Base-by-base conservation (phyloP, 2,113 vertebrate species). In the Indicator indicator region DNA sequence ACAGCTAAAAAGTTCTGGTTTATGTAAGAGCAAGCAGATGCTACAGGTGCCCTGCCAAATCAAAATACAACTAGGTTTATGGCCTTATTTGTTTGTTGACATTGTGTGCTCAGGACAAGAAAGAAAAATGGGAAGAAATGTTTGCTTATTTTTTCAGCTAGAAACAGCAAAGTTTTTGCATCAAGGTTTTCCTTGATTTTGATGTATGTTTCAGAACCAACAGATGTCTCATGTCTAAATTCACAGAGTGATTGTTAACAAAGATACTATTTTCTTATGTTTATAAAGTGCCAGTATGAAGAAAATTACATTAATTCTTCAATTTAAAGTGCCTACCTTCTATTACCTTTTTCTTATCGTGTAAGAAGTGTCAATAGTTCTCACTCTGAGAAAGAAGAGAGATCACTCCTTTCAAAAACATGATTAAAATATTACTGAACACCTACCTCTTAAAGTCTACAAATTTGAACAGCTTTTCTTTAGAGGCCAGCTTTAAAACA, bases 81-180 rank as follows among this genome's bases (percentile, higher is more conserved):
- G 85, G 91, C 79, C 65, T 90, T 96, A 69, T 94, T 96, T 95
- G 93, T 95, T 96, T 95, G 84, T 93, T 97, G 88, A 95, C 90
- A 78, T 73, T 90, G 76, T 77, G 70, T 75, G 87, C 95, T 90
- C 65, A 88, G 55, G 79, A 88, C 72, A 89, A 81, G 76, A 84
- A 95, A 93, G 68, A 89, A 87, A 95, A 89, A 88, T 70, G 71
- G 50, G 60, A 73, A 86, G 42, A 83, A 70, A 93, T 70, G 46
- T 90, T 87, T 83, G 26, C 76, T 86, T 91, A 23, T 93, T 94
- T 94, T 95, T 60, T 85, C 23, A 70, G 19, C 74, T 70, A 91
- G 81, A 85, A 91, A 89, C 38, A 91, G 64, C 52, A 40, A 70
- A 70, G 40, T 33, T 84, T 69, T 79, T 71, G 54, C 33, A 9